Percentiles rank a stretch among this genome's conserved stretches.
phyloP scores from a whole-genome alignment of 2,888 invertebrate species.

The Latrodectus hesperus region DNA sequence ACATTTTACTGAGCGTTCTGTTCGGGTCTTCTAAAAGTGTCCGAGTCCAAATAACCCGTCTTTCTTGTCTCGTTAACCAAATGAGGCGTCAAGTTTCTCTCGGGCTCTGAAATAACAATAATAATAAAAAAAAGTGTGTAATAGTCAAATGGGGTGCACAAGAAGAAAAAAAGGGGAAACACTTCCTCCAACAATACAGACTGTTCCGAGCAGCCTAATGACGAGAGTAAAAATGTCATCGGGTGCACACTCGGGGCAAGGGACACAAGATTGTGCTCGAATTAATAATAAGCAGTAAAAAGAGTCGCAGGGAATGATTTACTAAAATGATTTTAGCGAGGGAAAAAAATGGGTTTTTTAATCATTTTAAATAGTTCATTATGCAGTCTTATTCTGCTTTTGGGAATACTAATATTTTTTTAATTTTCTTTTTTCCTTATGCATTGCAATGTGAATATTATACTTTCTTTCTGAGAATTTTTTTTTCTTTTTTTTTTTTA shows the following conservation, averaged over 20 bases:
- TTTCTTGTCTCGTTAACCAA: constrained; percentile 44
- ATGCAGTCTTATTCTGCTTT: not conserved
- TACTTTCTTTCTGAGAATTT: too few species aligned
- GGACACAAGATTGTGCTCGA: constrained; percentile 4
- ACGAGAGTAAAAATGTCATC: constrained; percentile 30
- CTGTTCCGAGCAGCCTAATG: constrained; percentile 27
- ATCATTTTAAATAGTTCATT: constrained; percentile 22
- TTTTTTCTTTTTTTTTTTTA: too few species aligned
- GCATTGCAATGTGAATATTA: too few species aligned
- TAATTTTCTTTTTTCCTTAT: not conserved
- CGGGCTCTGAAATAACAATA: constrained; percentile 1
- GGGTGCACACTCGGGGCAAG: not conserved
- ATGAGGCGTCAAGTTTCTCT: constrained; percentile 40
- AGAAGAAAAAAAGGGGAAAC: constrained; percentile 1
- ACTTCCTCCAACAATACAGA: not conserved
- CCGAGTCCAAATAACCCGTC: constrained; percentile 2
- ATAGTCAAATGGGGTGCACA: not conserved
- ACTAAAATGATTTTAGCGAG: not conserved
- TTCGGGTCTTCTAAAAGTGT: not conserved
- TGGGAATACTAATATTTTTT: not conserved
- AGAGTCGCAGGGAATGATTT: constrained; percentile 28
- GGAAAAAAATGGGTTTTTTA: not conserved
- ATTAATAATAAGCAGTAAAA: constrained; percentile 20
- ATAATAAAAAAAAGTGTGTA: not conserved
- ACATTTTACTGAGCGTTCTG: not conserved